phyloP scores from a whole-genome alignment of 1,140 invertebrate species.

The Caenorhabditis tropicalis region DNA sequence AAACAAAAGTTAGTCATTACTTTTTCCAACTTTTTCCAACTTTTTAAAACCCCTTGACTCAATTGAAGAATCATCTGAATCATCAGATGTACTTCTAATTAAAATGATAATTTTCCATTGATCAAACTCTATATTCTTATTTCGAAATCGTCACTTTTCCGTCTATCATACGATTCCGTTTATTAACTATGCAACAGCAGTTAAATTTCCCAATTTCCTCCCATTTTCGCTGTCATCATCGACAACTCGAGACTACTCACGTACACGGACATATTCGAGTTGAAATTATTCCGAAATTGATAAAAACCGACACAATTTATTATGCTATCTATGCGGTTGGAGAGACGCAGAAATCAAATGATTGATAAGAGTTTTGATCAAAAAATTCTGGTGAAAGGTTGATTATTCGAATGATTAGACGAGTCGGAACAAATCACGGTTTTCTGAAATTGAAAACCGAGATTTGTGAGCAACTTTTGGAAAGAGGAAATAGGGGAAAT shows the following conservation, averaged over 20 bases:
- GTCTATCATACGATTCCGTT: neutral
- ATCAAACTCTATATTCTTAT: neutral
- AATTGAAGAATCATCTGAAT: too few relatives aligned
- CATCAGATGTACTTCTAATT: too few relatives aligned
- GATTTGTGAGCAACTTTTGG: neutral
- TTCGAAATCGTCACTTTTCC: neutral
- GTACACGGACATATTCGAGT: neutral
- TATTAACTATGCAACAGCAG: constrained; percentile 5
- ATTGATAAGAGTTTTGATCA: neutral
- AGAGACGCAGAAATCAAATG: neutral
- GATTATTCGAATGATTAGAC: neutral
- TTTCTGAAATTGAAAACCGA: neutral
- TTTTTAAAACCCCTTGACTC: too few relatives aligned
- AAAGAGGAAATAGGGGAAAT: neutral
- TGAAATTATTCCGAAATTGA: constrained; percentile 29
- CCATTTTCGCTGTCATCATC: neutral
- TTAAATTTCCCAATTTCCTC: constrained; percentile 16
- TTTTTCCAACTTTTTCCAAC: neutral
- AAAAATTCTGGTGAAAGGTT: neutral
- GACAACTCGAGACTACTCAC: neutral
- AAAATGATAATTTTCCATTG: too few relatives aligned
- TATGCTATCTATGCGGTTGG: constrained; percentile 18
- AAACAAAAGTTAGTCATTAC: too few relatives aligned
- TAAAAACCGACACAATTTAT: neutral
- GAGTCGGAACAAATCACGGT: neutral